phyloP scores from a whole-genome alignment of 2,888 invertebrate species.

The Pristionchus mayeri region DNA sequence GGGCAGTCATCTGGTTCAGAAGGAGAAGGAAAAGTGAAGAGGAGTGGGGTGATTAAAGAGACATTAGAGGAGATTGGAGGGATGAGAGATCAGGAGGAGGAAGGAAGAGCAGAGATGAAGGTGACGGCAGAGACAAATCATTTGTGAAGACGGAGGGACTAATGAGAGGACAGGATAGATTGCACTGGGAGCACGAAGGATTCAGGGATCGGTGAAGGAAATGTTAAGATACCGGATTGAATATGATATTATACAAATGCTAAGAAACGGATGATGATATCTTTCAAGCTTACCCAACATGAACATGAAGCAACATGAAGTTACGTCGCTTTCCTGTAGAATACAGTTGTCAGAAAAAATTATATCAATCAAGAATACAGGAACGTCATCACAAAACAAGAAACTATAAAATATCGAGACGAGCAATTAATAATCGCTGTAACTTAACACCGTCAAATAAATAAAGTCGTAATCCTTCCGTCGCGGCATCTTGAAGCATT shows the following conservation, averaged over 20 bases:
- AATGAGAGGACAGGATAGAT: neutral
- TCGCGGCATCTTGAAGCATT: no score
- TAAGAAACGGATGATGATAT: neutral
- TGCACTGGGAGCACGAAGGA: neutral
- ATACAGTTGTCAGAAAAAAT: no score
- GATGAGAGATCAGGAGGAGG: slow-evolving; percentile 1
- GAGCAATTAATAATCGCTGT: no score
- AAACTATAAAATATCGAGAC: no score
- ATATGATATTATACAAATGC: neutral
- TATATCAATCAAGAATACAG: no score
- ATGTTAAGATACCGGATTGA: neutral
- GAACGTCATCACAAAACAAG: no score
- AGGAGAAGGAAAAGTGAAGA: slow-evolving; percentile 39
- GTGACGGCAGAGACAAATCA: slow-evolving; percentile 11
- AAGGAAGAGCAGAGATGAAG: neutral
- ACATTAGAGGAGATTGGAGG: slow-evolving; percentile 4
- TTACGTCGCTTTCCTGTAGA: no score
- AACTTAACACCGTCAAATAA: no score
- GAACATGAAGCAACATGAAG: neutral
- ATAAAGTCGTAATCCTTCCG: no score
- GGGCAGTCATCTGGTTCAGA: slow-evolving; percentile 12
- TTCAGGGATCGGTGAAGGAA: neutral
- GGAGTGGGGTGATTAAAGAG: slow-evolving; percentile 33
- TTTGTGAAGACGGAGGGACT: neutral
- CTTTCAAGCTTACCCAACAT: no score